Evolutionary conservation across 2,888 invertebrate genomes (phyloP).

Genomic region (Graphium colonna): DNA sequence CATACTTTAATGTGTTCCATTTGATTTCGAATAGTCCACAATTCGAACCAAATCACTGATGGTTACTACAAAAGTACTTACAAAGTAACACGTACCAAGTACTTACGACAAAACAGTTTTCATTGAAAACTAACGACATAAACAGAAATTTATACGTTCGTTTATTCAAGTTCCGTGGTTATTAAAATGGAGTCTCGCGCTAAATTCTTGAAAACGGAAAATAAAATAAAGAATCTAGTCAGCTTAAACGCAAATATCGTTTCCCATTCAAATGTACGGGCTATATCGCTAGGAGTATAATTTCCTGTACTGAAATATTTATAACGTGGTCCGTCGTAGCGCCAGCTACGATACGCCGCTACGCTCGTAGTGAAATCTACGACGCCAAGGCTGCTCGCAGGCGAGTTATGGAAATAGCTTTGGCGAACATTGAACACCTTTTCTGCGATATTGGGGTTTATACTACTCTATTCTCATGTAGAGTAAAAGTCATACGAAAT

Average conservation of each 20-base stretch:
- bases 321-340: conserved; percentile 51
- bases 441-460: conserved; percentile 30
- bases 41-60: too few relatives aligned
- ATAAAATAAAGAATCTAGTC: conserved; percentile 48
- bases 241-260: conserved; percentile 51
- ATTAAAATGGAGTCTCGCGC: conserved; percentile 33
- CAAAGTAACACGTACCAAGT: neutral
- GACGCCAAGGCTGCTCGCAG: conserved; percentile 43
- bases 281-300: conserved; percentile 71
- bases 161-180: conserved; percentile 19
- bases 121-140: too few relatives aligned
- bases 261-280: conserved; percentile 57
- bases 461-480: conserved; percentile 1
- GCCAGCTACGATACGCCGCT: conserved; percentile 36
- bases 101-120: neutral
- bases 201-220: conserved; percentile 30
- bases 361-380: conserved; percentile 51
- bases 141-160: too few relatives aligned
- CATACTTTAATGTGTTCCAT: too few relatives aligned
- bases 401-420: conserved; percentile 40
- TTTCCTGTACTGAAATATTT: conserved; percentile 78
- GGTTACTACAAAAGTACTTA: too few relatives aligned
- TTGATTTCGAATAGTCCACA: too few relatives aligned
- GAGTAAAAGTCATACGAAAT: conserved; percentile 14
- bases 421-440: conserved; percentile 35